Base-by-base conservation (phyloP, 35 echinoderm and acorn worm genomes). In the Heliocidaris erythrogramma region DNA sequence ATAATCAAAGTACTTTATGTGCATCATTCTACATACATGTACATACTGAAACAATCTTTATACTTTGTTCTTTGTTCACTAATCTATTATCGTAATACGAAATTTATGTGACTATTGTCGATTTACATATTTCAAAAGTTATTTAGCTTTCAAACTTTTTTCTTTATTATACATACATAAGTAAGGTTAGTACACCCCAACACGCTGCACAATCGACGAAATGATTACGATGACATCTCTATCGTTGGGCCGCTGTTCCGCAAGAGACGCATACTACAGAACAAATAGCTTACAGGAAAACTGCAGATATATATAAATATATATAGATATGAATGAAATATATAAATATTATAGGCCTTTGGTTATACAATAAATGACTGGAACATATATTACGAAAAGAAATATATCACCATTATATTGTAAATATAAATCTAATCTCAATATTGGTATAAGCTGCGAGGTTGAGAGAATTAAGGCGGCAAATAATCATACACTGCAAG, bases 401-500 rank as follows among this genome's bases (percentile, higher is more conserved):
- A n/a, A 78, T 78, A 7, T 78, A 7, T 78, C 27, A 21, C 21
- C 65, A 78, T 78, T 78, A 78, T 29, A 78, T 6, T 78, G 65
- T 78, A 78, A 78, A 78, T 17, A 42, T 42, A 42, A 78, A 78
- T 78, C 65, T 78, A n/a, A 42, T 78, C 65, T 78, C 27, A 78
- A 78, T 78, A 78, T 78, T 78, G 65, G 65, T 27, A n/a, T 78
- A 78, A 78, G 65, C 65, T 78, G 65, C 65, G 21, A 21, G 65
- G 65, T 78, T 17, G 65, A 78, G 65, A 78, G 65, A 78, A 78
- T 78, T 78, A 78, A 18, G 21, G 65, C 65, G 65, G 65, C 65
- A 78, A 78, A 78, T 27, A 78, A 78, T 78, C 21, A 78, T 78
- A 78, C 65, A 78, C 65, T 78, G 65, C 65, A 78, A 78, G 65